Conservation (phyloP, 1,140 invertebrate genomes). For the Leptopilina boulardi region DNA sequence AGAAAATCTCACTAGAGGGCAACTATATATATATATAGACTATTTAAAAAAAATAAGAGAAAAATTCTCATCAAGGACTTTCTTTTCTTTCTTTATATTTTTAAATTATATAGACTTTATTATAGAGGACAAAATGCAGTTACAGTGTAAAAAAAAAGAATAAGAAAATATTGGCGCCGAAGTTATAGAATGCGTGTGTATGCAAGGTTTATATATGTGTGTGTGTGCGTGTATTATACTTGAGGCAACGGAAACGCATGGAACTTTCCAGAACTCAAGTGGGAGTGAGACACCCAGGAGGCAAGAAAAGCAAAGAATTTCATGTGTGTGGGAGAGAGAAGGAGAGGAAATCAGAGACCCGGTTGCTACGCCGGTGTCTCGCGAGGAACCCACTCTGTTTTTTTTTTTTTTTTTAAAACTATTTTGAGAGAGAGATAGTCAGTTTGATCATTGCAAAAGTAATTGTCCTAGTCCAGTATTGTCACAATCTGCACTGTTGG, state of each 20-base stretch:
- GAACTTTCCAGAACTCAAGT: conserved; percentile 68
- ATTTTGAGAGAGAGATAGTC: no score
- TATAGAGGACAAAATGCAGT: not conserved
- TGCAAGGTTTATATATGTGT: no score
- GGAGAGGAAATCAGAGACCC: conserved; percentile 13
- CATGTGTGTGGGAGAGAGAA: not conserved
- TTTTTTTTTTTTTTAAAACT: no score
- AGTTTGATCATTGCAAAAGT: no score
- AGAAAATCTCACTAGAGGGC: not conserved
- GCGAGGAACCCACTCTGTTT: not conserved
- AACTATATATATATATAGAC: no score
- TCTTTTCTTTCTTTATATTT: not conserved
- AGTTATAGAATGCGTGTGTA: not conserved
- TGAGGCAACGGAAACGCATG: conserved; percentile 47
- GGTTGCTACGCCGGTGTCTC: not conserved
- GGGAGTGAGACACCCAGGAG: conserved; percentile 34
- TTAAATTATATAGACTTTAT: not conserved
- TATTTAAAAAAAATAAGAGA: not conserved
- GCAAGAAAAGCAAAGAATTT: conserved; percentile 9
- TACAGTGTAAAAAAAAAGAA: not conserved
- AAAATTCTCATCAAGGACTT: no score
- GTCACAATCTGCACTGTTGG: no score
- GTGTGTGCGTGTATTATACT: no score
- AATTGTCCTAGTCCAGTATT: no score
- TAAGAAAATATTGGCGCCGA: not conserved